Base-by-base conservation (phyloP, 2,797 vertebrate species). In the Jordanella pulchra region DNA sequence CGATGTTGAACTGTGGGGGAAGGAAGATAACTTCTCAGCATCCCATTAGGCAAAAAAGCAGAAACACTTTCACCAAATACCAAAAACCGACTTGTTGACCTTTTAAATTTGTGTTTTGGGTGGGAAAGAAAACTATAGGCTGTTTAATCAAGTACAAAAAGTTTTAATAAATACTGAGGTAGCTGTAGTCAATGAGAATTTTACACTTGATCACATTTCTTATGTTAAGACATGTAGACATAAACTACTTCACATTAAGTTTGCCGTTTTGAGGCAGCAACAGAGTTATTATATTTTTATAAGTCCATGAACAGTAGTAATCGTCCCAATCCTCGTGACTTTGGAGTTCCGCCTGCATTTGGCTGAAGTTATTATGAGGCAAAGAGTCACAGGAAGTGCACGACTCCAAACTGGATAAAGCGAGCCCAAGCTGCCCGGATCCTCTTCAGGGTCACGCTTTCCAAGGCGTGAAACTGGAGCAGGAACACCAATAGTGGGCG, bases 111-210 rank as follows among this genome's bases (percentile, higher is more conserved):
- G 39, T 7, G 15, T 56, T 30, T 32, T 3, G 10, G 4, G 63
- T 47, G 1, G 1, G 15, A 64, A 15, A 1, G 66, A 69, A 0
- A 17, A 88, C 54, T 28, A 45, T 13, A 65, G 2, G 48, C 53
- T 32, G 28, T 67, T 15, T 69, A 7, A 45, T 77, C 13, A n/a
- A 50, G 63, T 86, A 91, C 23, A 85, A 75, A 45, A 30, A 51
- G 14, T 89, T 92, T 63, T 92, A 92, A 90, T 92, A 92, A 92
- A 92, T 92, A 92, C 77, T 87, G 91, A 92, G 91, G 91, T 92
- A 92, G 91, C 73, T 77, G 78, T 32, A 76, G 44, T 79, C 67
- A 80, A 69, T 69, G 35, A 55, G 71, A 42, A 44, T 60, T 81
- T 84, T 75, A 87, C 75, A 89, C 54, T 73, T 68, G 21, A 70